Evolutionary conservation across 37 sponge, comb jelly and placozoan species (phyloP), one percentile per base, ranked within the genome.

Genomic region (Agelas oroides): DNA sequence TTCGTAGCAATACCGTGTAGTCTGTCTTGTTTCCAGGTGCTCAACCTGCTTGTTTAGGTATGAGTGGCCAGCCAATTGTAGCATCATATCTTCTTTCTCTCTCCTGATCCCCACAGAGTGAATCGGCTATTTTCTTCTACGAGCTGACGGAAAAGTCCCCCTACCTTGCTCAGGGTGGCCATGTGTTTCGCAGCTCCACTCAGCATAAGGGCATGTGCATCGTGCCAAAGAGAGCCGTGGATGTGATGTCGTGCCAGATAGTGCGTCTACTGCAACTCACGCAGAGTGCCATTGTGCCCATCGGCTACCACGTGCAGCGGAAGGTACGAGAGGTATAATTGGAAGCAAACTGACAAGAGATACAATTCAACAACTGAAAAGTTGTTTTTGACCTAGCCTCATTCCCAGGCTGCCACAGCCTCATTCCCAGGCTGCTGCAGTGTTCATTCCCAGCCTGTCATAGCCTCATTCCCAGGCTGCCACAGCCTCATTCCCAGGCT

Each of bases 241-340:
- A 89, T 39, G 92, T 97, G 32, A 89, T 97, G 92, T 37, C 83
- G 15, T 94, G 97, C 54, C 85, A 97, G 74, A 75, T 97, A 0
- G 95, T 77, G 11, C 56, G 90, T 2, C 70, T 97, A 21, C 54
- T 94, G 41, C 90, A 92, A 52, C 87, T 97, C 16, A 86, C 95
- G 15, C 89, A 94, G 73, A 85, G 76, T 58, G 84, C 90, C 27
- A 72, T 97, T 6, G 69, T 92, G 14, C 95, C 97, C 14, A 70
- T 97, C 20, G 78, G 95, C 27, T 91, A 84, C 39, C 60, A 83
- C 32, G 90, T 97, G 14, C 91, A 87, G 66, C 81, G 97, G 36
- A 97, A 94, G 88, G 96, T 92, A 60, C 25, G 53, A 28, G 8
- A 46, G 46, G 8, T 46, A 8, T 8, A 53, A 8, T 46, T n/a